A percentile compares a stretch with the other conserved stretches of the same genome.
phyloP scores from a whole-genome alignment of 2,888 invertebrate species.

The Trachelus tabidus region DNA sequence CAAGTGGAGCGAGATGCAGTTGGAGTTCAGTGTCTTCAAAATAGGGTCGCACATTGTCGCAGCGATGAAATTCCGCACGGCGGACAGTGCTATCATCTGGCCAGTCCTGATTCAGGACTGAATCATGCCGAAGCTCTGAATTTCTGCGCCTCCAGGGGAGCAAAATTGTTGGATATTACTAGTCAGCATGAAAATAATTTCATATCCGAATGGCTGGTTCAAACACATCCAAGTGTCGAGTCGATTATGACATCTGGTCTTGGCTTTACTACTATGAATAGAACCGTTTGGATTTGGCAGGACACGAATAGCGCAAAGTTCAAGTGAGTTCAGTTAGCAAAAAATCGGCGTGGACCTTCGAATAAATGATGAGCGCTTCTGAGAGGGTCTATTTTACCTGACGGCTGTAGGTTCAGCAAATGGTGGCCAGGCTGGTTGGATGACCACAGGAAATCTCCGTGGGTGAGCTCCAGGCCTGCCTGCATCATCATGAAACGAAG shows the following conservation, averaged over 20 bases:
- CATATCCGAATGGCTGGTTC: slow-evolving; percentile 68
- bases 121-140: slow-evolving; percentile 65
- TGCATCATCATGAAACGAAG: slow-evolving; percentile 63
- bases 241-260: slow-evolving; percentile 68
- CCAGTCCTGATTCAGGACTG: slow-evolving; percentile 54
- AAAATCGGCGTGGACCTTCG: not conserved
- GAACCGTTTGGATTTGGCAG: slow-evolving; percentile 67
- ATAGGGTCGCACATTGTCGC: slow-evolving; percentile 65
- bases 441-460: slow-evolving; percentile 42
- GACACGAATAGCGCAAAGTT: slow-evolving; percentile 51
- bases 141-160: slow-evolving; percentile 64
- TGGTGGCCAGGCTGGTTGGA: slow-evolving; percentile 68
- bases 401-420: slow-evolving; percentile 58
- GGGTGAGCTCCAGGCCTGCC: slow-evolving; percentile 48
- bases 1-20: slow-evolving; percentile 60
- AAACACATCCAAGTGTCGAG: slow-evolving; percentile 54
- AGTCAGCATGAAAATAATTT: slow-evolving; percentile 70
- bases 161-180: slow-evolving; percentile 66
- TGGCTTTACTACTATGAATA: slow-evolving; percentile 61
- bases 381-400: not conserved
- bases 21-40: slow-evolving; percentile 62
- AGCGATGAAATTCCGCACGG: slow-evolving; percentile 67
- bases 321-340: slow-evolving; percentile 37
- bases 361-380: not conserved
- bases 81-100: slow-evolving; percentile 69